A percentile compares a stretch with the other conserved stretches of the same genome.
Conservation (phyloP, 2,797 vertebrate species). For the Bradypodion ventrale region DNA sequence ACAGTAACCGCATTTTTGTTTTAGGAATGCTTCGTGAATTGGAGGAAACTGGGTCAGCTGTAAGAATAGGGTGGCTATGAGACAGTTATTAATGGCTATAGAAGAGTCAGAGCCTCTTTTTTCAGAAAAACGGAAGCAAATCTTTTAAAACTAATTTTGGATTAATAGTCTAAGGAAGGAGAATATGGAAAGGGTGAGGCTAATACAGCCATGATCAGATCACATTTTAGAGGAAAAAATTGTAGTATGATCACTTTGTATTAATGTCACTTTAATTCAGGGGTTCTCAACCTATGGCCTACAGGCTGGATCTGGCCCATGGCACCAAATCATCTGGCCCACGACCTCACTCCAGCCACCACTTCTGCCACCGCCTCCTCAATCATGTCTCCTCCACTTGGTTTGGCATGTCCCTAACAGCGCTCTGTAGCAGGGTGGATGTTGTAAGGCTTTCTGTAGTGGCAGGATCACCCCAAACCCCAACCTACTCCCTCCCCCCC, state of each 20-base stretch:
- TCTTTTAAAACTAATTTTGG: not conserved
- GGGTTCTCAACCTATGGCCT: no score
- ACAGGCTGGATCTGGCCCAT: no score
- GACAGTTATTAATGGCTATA: not conserved
- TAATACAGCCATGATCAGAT: not conserved
- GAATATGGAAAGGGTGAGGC: not conserved
- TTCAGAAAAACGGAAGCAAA: not conserved
- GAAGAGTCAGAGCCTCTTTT: not conserved
- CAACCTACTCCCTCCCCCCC: no score
- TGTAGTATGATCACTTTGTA: not conserved
- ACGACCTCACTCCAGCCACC: no score
- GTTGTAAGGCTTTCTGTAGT: no score
- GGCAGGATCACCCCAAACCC: no score
- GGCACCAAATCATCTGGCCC: no score
- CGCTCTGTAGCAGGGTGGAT: no score
- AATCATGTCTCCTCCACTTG: no score
- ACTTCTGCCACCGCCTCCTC: no score
- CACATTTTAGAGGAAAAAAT: not conserved
- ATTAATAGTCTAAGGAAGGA: not conserved
- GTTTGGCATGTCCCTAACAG: no score
- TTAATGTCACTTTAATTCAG: no score
- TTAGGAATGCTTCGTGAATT: slow-evolving; percentile 34
- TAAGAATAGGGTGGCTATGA: not conserved
- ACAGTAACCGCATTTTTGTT: slow-evolving; percentile 16
- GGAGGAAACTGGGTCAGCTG: not conserved